Base-by-base conservation (phyloP, 2,797 vertebrate genomes). In the Gymnocypris eckloni region DNA sequence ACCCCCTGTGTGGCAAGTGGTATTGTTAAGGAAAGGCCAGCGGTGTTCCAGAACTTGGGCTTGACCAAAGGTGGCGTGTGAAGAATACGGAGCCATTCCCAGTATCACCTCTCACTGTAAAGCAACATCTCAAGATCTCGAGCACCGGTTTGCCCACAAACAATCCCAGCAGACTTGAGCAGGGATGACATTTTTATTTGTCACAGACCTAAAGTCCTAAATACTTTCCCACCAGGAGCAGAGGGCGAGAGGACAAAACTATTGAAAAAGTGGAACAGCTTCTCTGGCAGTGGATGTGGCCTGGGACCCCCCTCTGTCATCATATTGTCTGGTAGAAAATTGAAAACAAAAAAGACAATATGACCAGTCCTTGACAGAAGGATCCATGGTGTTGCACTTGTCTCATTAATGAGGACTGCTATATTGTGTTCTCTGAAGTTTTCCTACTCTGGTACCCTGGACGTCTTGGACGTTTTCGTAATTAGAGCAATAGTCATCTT, bases 141-240 rank as follows among this genome's bases (percentile, higher is more conserved):
- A 77, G 81, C 67, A 72, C 89, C 90, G 50, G 75, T 69, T 86
- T 87, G 82, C 64, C 86, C 83, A 67, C 81, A 82, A 87, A 90
- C 88, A 89, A 86, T 87, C 59, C n/a, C 50, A 18, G 59, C 54
- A 69, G 82, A 85, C 84, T 84, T 89, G 88, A 86, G 86, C 56
- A 22, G 87, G 88, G 72, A 84, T 90, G 92, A 90, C 93, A 92
- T 86, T 89, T 80, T 87, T 82, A 89, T 92, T 92, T 89, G 93
- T 92, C 89, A 88, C 59, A 56, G 88, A 79, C 88, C 81, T 80
- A 69, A 59, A 79, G 54, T 83, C 88, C 82, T 13, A 83, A 88
- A 87, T 89, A 87, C 88, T 89, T 90, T 90, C 89, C 87, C 87
- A 85, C 84, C 82, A 59, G 88, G 89, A 82, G 87, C 86, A 88